These are phyloP conservation scores for Lycodopsis pacificus DNA, from an alignment of 2,797 vertebrate genomes.

Conservation along the genomic window DNA sequence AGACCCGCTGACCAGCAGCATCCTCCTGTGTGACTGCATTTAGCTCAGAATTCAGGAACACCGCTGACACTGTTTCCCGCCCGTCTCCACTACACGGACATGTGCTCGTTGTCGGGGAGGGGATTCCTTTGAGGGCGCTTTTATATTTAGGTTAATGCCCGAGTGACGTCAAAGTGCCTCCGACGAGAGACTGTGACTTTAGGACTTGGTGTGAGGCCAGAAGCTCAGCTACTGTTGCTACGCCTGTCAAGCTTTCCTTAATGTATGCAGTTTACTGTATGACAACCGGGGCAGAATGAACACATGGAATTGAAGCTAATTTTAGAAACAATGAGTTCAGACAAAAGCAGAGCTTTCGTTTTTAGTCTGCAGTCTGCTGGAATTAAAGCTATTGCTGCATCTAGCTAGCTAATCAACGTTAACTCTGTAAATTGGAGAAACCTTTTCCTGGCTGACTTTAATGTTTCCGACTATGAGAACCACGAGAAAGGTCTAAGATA, in stretches of 20 bases:
- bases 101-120: too few relatives aligned
- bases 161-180: constrained; percentile 14
- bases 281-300: too few relatives aligned
- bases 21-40: constrained; percentile 1
- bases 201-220: constrained; percentile 9
- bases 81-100: not conserved
- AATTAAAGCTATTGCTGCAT: not conserved
- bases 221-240: not conserved
- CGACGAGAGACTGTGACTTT: constrained; percentile 1
- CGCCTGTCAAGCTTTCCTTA: not conserved
- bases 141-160: not conserved
- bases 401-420: not conserved
- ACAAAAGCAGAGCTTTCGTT: not conserved
- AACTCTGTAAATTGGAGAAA: not conserved
- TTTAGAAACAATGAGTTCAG: not conserved
- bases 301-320: too few relatives aligned
- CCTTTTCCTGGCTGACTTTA: not conserved
- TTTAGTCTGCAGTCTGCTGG: not conserved
- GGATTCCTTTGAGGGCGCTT: not conserved
- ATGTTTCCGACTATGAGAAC: not conserved
- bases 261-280: not conserved
- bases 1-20: constrained; percentile 17
- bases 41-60: constrained; percentile 7
- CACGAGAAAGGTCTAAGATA: not conserved
- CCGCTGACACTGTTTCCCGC: not conserved